These are phyloP conservation scores for Galerucella nymphaeae DNA, from an alignment of 2,888 invertebrate genomes.

Conservation along the genomic window DNA sequence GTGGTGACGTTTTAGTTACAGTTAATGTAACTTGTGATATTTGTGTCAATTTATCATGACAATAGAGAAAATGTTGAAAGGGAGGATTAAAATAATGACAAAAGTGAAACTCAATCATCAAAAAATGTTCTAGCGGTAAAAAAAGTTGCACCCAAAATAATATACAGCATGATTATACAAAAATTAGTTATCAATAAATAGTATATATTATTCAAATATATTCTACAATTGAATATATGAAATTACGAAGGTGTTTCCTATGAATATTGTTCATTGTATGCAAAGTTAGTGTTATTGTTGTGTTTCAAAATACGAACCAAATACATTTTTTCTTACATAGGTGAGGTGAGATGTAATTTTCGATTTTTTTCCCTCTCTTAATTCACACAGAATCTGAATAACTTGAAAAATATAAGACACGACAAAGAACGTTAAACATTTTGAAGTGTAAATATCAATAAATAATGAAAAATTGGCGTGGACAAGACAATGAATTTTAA, in stretches of 20 bases:
- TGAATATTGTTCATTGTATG: constrained; percentile 26
- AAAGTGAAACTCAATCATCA: too few relatives aligned
- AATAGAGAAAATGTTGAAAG: not conserved
- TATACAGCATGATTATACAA: constrained; percentile 14
- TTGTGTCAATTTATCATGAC: not conserved
- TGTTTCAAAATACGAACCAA: not conserved
- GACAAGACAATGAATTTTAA: too few relatives aligned
- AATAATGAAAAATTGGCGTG: too few relatives aligned
- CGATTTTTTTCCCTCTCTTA: not conserved
- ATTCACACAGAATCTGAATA: not conserved
- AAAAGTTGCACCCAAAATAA: not conserved
- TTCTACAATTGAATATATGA: constrained; percentile 23
- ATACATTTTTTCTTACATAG: not conserved
- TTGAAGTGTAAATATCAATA: too few relatives aligned
- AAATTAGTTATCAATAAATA: constrained; percentile 28
- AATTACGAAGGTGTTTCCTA: constrained; percentile 27
- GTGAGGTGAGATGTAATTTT: not conserved
- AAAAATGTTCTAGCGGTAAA: constrained; percentile 1
- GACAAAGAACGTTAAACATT: too few relatives aligned
- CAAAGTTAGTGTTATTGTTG: constrained; percentile 10
- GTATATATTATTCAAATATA: constrained; percentile 28
- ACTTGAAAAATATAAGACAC: not conserved
- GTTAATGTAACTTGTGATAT: too few relatives aligned
- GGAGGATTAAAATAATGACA: too few relatives aligned
- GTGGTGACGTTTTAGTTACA: too few relatives aligned